Evolutionary conservation across 1,140 invertebrate species (phyloP).

Genomic region (Drosophila sturtevanti): DNA sequence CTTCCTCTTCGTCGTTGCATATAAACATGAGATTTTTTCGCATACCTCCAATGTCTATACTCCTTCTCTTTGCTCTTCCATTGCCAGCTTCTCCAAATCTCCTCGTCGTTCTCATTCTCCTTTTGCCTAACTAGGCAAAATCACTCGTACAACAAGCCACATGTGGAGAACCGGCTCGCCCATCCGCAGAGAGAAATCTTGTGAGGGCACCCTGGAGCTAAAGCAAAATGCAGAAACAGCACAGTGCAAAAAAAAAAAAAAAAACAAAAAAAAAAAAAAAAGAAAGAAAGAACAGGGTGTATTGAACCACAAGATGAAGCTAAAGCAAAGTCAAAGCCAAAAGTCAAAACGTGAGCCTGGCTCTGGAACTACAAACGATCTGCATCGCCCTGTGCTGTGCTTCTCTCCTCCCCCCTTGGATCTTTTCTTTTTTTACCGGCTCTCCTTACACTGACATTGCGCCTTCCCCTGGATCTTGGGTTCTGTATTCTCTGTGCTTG

Average conservation of each 20-base stretch:
- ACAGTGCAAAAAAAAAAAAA: background rate
- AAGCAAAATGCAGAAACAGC: background rate
- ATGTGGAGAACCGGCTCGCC: constrained; percentile 71
- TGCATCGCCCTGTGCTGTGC: constrained; percentile 9
- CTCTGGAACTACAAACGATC: constrained; percentile 35
- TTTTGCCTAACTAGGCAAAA: constrained; percentile 73
- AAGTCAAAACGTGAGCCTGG: constrained; percentile 80
- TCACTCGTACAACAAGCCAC: constrained; percentile 72
- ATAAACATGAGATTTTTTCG: constrained; percentile 78
- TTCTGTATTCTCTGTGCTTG: constrained; percentile 7
- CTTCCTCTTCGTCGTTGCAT: constrained; percentile 34
- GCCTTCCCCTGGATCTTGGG: constrained; percentile 35
- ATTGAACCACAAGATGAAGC: constrained; percentile 10
- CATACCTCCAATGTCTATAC: constrained; percentile 47
- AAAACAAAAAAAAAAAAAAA: constrained; percentile 21
- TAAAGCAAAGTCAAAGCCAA: constrained; percentile 61
- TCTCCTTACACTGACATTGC: constrained; percentile 29
- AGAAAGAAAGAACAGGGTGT: background rate
- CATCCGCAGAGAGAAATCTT: constrained; percentile 38
- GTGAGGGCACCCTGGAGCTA: constrained; percentile 72
- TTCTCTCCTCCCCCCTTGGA: background rate
- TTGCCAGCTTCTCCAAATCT: background rate
- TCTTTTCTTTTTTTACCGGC: background rate
- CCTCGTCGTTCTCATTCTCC: background rate
- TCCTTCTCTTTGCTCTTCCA: background rate